phyloP scores from a whole-genome alignment of 1,140 invertebrate species.

The Apis florea region DNA sequence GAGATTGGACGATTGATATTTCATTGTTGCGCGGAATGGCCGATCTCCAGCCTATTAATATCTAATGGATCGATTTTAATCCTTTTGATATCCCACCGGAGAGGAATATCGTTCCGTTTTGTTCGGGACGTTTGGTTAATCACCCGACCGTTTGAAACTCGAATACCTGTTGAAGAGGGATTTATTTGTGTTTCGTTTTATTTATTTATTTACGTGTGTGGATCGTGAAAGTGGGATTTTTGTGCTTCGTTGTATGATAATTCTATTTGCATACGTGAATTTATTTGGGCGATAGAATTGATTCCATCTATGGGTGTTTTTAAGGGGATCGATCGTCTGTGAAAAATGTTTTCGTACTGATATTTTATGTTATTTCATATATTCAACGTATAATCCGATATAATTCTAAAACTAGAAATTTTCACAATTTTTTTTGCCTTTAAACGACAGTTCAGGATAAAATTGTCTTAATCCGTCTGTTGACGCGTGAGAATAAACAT shows the following conservation, averaged over 20 bases:
- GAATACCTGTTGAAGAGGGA: not conserved
- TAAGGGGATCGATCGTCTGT: too few species aligned
- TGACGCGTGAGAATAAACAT: too few species aligned
- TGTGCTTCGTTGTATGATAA: too few species aligned
- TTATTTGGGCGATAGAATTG: too few species aligned
- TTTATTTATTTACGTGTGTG: not conserved
- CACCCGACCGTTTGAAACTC: not conserved
- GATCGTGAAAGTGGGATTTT: not conserved
- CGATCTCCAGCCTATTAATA: not conserved
- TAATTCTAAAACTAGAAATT: too few species aligned
- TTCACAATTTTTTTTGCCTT: too few species aligned
- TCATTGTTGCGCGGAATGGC: slow-evolving; percentile 1
- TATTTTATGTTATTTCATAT: too few species aligned
- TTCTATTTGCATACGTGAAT: not conserved
- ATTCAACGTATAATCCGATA: too few species aligned
- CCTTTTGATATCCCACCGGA: not conserved
- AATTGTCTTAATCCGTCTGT: too few species aligned
- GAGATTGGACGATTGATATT: slow-evolving; percentile 27
- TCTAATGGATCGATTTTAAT: slow-evolving; percentile 1
- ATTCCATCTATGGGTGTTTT: too few species aligned
- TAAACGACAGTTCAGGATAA: too few species aligned
- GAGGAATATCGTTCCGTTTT: not conserved
- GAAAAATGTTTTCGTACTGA: too few species aligned
- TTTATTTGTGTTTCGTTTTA: not conserved
- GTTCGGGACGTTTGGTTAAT: not conserved